A percentile compares a stretch with the other conserved stretches of the same genome.
These are phyloP conservation scores for Chloropsis cyanopogon DNA, from an alignment of 2,113 vertebrate species.

Conservation along the genomic window DNA sequence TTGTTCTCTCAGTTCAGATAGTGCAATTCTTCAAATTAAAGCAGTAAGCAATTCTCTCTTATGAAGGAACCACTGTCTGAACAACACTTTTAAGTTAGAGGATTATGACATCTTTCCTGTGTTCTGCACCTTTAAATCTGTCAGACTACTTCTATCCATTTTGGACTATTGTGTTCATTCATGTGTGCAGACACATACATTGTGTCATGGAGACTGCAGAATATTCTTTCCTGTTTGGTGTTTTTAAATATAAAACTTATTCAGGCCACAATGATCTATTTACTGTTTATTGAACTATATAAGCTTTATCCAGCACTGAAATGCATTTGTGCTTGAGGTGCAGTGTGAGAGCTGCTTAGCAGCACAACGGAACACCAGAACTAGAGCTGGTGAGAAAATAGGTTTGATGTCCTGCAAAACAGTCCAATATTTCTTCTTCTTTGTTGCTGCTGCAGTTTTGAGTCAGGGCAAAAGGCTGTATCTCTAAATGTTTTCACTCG, in stretches of 20 bases:
- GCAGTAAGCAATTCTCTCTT: not conserved
- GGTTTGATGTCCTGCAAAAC: constrained; percentile 1
- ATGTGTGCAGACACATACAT: constrained; percentile 12
- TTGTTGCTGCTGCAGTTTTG: not conserved
- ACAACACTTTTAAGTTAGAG: not conserved
- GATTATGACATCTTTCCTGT: not conserved
- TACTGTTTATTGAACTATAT: not conserved
- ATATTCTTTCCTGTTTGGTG: not conserved
- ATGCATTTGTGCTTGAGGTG: not conserved
- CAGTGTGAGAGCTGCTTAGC: not conserved
- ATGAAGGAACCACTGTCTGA: not conserved
- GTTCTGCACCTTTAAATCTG: constrained; percentile 43
- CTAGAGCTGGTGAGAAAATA: not conserved
- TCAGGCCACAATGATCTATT: not conserved
- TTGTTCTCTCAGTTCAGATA: not conserved
- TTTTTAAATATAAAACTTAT: constrained; percentile 22
- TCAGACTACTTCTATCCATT: not conserved
- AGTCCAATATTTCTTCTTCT: not conserved
- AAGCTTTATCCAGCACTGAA: not conserved
- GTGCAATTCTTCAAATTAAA: constrained; percentile 7
- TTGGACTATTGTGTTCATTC: constrained; percentile 2
- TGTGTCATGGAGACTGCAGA: not conserved
- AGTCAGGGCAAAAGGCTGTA: not conserved
- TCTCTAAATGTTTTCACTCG: not conserved
- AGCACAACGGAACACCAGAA: not conserved